These are phyloP conservation scores for Tromatobia lineatoria DNA, from an alignment of 2,888 invertebrate species.

Conservation along the genomic window DNA sequence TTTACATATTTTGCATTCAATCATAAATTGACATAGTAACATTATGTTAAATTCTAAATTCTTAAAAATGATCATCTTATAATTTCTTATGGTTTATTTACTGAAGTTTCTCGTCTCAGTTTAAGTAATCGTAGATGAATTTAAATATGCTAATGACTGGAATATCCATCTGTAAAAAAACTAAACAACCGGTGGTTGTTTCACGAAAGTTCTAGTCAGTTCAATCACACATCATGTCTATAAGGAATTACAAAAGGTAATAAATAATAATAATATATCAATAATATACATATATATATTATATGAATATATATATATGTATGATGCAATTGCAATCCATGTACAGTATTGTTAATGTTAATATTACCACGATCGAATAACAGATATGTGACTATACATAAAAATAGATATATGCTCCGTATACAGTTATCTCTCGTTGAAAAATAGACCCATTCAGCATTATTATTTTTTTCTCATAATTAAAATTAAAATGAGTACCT, in stretches of 20 bases:
- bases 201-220: slow-evolving; percentile 66
- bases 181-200: slow-evolving; percentile 1
- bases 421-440: slow-evolving; percentile 18
- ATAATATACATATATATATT: slow-evolving; percentile 12
- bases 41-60: not conserved
- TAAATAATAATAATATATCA: slow-evolving; percentile 17
- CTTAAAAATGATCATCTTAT: not conserved
- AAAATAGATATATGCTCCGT: slow-evolving; percentile 42
- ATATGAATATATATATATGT: slow-evolving; percentile 8
- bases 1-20: not conserved
- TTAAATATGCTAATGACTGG: not conserved
- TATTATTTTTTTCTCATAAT: not conserved
- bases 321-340: slow-evolving; percentile 55
- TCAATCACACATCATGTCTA: slow-evolving; percentile 57
- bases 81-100: not conserved
- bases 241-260: slow-evolving; percentile 35
- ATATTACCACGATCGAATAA: slow-evolving; percentile 55
- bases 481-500: too few relatives aligned
- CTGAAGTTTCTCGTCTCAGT: not conserved
- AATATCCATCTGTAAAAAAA: slow-evolving; percentile 9
- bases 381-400: slow-evolving; percentile 47
- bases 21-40: not conserved
- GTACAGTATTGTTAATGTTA: slow-evolving; percentile 68
- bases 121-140: not conserved
- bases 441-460: not conserved